These are phyloP conservation scores for Thamnophis elegans DNA, from an alignment of 2,797 vertebrate genomes.

Conservation along the genomic window DNA sequence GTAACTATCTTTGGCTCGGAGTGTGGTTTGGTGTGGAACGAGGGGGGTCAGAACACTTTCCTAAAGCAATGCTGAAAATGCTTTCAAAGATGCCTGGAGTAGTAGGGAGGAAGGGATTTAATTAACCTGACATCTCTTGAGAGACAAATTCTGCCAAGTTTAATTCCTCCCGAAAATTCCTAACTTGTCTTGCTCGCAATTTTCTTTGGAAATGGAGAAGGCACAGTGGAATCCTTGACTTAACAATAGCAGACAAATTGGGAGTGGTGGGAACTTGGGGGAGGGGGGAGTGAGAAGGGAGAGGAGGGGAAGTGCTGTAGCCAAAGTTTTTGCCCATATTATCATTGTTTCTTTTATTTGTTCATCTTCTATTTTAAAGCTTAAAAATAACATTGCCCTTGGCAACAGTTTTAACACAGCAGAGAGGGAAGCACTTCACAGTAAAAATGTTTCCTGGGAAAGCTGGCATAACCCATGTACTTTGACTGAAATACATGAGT, in stretches of 20 bases:
- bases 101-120: background rate
- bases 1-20: no score
- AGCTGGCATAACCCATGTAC: no score
- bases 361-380: no score
- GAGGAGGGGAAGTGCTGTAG: background rate
- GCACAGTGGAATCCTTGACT: background rate
- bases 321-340: no score
- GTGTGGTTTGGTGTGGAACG: no score
- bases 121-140: background rate
- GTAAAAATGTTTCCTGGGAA: background rate
- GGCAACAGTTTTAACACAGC: background rate
- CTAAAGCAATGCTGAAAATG: background rate
- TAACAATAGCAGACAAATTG: background rate
- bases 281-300: no score
- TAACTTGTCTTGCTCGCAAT: background rate
- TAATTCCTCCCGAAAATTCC: background rate
- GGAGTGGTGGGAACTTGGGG: background rate
- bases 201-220: background rate
- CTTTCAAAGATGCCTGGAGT: background rate
- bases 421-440: background rate
- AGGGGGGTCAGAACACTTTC: no score
- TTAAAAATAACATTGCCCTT: background rate
- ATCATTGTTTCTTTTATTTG: no score
- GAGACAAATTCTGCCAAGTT: background rate
- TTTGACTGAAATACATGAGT: background rate